Base-by-base conservation (phyloP, 2,113 vertebrate genomes). In the Dinomys branickii region DNA sequence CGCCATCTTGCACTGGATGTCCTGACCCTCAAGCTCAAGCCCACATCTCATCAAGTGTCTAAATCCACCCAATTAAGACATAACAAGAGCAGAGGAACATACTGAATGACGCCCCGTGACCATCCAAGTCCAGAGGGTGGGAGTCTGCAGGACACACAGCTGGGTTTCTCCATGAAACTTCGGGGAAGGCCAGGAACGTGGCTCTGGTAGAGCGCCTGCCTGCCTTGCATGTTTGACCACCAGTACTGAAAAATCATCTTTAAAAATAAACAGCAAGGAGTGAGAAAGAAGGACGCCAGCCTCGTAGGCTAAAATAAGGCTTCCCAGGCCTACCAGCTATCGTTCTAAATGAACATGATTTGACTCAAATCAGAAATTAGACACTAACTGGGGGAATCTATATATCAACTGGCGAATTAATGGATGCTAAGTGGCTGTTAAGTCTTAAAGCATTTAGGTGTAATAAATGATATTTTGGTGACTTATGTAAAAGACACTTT, bases 151-250 rank as follows among this genome's bases (percentile, higher is more conserved):
- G 91, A 30, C 56, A 69, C 83, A 67, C 22, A 63, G 87, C 65
- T 5, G 3, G 63, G 56, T 61, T 92, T 85, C 91, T 93, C 75
- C 33, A 35, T 89, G 82, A 84, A 93, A 89, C 30, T 26, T 88
- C 30, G 38, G 41, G 71, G 56, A 2, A 16, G 44, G 71, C 12
- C 8, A 19, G n/a, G 67, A 33, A 50, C 4, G 35, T 47, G 69
- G 44, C 83, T 82, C 38, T 7, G 41, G 73, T 58, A 87, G 11
- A n/a, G 33, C 12, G 14, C 35, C 22, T 35, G 61, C 19, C n/a
- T 20, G 41, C 17, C 56, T 20, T 58, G 86, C 9, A 56, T 8
- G 52, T 38, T 14, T 20, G 9, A 44, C 22, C 28, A 30, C 87
- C 71, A 59, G 38, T 11, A 4, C 12, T 4, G 14, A 14, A 26